Conservation (phyloP, 2,797 vertebrate genomes). For the Rhynchotus rufescens region DNA sequence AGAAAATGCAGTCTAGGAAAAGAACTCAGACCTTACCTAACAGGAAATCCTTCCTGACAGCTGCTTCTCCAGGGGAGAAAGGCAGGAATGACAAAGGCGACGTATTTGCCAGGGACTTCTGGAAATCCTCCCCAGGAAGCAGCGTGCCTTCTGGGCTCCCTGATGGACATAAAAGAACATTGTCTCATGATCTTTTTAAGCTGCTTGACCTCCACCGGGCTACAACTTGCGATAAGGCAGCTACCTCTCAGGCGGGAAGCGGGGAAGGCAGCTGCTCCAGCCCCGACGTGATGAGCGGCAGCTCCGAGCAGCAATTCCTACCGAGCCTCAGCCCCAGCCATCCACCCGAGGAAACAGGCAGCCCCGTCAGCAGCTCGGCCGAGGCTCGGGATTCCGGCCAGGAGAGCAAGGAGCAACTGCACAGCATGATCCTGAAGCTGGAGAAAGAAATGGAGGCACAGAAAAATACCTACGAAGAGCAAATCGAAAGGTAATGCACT, state of each 20-base stretch:
- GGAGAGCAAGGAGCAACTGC: constrained; percentile 58
- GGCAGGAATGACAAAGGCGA: constrained; percentile 30
- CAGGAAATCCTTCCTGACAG: constrained; percentile 79
- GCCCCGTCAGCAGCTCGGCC: neutral
- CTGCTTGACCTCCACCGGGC: constrained; percentile 82
- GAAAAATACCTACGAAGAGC: constrained; percentile 75
- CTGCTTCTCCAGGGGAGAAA: constrained; percentile 42
- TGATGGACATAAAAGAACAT: constrained; percentile 80
- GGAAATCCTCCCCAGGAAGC: constrained; percentile 47
- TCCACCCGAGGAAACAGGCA: neutral
- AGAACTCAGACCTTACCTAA: constrained; percentile 94
- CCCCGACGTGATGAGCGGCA: neutral
- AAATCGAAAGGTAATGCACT: constrained; percentile 80
- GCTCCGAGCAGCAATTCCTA: constrained; percentile 37
- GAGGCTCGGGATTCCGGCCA: neutral
- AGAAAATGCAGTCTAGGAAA: constrained; percentile 85
- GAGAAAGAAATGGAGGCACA: constrained; percentile 68
- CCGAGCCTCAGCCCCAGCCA: constrained; percentile 12
- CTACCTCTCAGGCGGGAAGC: neutral
- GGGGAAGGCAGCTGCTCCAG: neutral
- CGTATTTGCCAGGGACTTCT: constrained; percentile 67
- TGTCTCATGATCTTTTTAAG: constrained; percentile 91
- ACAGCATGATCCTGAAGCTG: constrained; percentile 56
- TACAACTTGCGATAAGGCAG: neutral
- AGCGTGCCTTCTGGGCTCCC: neutral